Evolutionary conservation across 1,140 invertebrate genomes (phyloP), one percentile per base, ranked within the genome.

Genomic region (Drosophila novamexicana): DNA sequence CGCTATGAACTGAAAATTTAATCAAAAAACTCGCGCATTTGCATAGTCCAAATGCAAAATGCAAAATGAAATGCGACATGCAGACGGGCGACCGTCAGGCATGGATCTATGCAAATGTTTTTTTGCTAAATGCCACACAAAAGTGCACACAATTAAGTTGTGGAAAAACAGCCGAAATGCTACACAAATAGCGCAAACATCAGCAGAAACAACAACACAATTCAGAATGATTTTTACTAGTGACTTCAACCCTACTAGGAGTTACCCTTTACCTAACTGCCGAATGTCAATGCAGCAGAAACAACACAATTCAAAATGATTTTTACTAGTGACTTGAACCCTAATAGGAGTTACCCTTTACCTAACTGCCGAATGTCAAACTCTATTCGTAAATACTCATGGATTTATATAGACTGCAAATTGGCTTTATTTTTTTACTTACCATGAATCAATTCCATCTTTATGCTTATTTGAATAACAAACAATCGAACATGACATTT

Each of bases 1-100:
- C 62, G 79, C 79, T 53, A 81, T 89, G 79, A 80, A 89, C 69
- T 77, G 69, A 65, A 80, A 89, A 83, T 88, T 89, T 86, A 80
- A 88, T 80, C 83, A 77, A 76, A 62, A 62, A 61, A 74, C 32
- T 69, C 40, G 49, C 56, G 64, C 57, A 61, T 68, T 68, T 67
- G 54, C 54, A 70, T 75, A 68, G 73, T 34, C 32, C 52, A 68
- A 58, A 80, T 71, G 74, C 69, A 65, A 63, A 62, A 52, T 37
- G 58, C 50, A 44, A 70, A 49, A 57, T 62, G 52, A 37, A 52
- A n/a, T n/a, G 47, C 32, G 34, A 18, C 50, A 42, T 42, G 16
- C 58, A 62, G 9, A 40, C 10, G 34, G 18, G 5, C 22, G 9
- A 44, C 18, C 37, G 57, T 37, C 50, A 47, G 56, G 42, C 57